Percentiles rank a stretch among this genome's conserved stretches.
Conservation (phyloP, 2,113 vertebrate species). For the Gallinago jamesoni region DNA sequence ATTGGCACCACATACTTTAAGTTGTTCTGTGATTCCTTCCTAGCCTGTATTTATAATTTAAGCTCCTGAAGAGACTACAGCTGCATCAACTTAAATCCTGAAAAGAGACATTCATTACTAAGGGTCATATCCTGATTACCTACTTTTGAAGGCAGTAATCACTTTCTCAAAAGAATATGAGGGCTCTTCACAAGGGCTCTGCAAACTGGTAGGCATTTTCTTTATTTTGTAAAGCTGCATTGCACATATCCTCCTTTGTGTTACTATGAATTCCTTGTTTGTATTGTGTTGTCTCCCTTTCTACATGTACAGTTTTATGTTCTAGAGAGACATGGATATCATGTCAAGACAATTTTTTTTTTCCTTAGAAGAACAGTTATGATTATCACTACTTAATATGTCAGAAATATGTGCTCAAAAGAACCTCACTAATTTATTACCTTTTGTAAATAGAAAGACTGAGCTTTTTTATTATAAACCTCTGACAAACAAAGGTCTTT, state of each 20-base stretch:
- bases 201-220: background rate
- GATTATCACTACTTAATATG: background rate
- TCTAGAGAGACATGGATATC: background rate
- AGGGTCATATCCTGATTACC: constrained; percentile 49
- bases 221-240: background rate
- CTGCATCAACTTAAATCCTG: constrained; percentile 2
- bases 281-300: background rate
- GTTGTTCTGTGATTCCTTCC: background rate
- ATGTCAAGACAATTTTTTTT: background rate
- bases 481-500: constrained; percentile 9
- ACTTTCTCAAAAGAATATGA: background rate
- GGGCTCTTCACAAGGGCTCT: background rate
- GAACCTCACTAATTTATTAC: constrained; percentile 45
- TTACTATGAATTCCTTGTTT: constrained; percentile 1
- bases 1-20: background rate
- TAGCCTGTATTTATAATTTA: background rate
- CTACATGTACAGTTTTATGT: background rate
- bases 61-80: constrained; percentile 24
- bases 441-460: constrained; percentile 24
- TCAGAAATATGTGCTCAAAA: background rate
- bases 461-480: background rate
- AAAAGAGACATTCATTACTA: background rate
- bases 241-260: background rate
- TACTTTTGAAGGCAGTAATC: constrained; percentile 12
- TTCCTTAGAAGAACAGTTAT: background rate